phyloP scores from a whole-genome alignment of 2,113 vertebrate species.

The Copsychus sechellarum region DNA sequence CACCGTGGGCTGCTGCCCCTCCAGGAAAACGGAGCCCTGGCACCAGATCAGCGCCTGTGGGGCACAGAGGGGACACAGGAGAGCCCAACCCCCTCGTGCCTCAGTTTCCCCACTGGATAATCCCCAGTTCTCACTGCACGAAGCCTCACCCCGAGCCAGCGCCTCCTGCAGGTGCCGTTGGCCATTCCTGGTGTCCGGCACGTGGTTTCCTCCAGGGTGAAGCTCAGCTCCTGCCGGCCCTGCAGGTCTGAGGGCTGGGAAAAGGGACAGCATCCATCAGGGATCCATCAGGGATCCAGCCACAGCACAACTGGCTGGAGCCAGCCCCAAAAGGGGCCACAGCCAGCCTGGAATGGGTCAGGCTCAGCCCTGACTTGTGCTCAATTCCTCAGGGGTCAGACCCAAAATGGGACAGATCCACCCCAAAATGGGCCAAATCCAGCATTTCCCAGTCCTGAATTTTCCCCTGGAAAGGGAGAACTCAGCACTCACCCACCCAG shows the following conservation, averaged over 20 bases:
- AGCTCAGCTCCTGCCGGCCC: background rate
- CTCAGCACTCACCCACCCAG: no score
- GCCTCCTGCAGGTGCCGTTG: background rate
- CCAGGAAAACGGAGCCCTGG: background rate
- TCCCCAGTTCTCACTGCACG: accelerated
- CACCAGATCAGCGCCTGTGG: background rate
- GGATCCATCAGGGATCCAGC: no score
- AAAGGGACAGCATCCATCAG: background rate
- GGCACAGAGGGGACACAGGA: background rate
- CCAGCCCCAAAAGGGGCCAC: background rate
- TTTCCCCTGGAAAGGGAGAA: no score
- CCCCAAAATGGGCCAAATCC: no score
- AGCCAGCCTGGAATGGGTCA: background rate
- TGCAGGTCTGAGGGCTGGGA: background rate
- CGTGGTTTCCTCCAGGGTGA: background rate
- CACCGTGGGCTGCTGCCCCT: background rate
- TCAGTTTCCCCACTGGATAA: background rate
- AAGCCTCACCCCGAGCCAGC: background rate
- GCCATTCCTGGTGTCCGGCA: background rate
- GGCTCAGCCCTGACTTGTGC: background rate
- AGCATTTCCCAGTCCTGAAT: no score
- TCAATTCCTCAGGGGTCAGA: accelerated
- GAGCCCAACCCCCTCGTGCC: background rate
- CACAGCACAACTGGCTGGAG: accelerated
- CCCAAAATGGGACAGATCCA: background rate